A percentile compares a stretch with the other conserved stretches of the same genome.
Conservation (phyloP, 2,113 vertebrate genomes). For the Pterocles orientalis region DNA sequence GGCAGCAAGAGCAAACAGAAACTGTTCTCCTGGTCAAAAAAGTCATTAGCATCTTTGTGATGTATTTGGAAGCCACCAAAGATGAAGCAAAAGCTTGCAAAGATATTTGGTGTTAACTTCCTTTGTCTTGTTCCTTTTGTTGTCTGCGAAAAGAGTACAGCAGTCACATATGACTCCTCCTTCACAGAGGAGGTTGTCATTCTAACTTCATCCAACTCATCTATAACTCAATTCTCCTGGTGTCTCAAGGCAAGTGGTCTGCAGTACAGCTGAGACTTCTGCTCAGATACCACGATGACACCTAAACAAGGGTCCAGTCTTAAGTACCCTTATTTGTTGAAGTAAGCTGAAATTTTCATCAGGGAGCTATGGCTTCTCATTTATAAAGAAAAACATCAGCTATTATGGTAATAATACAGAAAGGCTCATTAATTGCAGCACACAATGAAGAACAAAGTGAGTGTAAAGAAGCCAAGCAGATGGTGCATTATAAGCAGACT, state of each 20-base stretch:
- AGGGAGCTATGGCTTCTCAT: slow-evolving; percentile 33
- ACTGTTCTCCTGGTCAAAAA: background rate
- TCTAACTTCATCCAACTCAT: background rate
- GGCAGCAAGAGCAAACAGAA: background rate
- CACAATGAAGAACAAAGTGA: slow-evolving; percentile 11
- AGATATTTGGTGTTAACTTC: background rate
- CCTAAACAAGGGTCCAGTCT: background rate
- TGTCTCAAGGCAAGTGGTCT: background rate
- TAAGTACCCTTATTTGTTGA: slow-evolving; percentile 15
- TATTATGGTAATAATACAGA: slow-evolving; percentile 49
- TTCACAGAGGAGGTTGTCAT: background rate
- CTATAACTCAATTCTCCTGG: background rate
- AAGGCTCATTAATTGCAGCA: slow-evolving; percentile 67
- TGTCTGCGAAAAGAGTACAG: background rate
- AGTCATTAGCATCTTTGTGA: background rate
- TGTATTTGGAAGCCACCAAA: background rate
- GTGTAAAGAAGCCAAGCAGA: slow-evolving; percentile 58
- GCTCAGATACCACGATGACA: background rate
- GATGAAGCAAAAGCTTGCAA: background rate
- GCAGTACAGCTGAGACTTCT: background rate
- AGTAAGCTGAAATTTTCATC: slow-evolving; percentile 39
- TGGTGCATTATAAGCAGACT: slow-evolving; percentile 60
- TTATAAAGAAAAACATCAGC: slow-evolving; percentile 53
- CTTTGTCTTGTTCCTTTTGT: background rate
- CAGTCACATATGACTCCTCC: background rate